Conservation (phyloP, 2,113 vertebrate genomes). For the Saiga tatarica region DNA sequence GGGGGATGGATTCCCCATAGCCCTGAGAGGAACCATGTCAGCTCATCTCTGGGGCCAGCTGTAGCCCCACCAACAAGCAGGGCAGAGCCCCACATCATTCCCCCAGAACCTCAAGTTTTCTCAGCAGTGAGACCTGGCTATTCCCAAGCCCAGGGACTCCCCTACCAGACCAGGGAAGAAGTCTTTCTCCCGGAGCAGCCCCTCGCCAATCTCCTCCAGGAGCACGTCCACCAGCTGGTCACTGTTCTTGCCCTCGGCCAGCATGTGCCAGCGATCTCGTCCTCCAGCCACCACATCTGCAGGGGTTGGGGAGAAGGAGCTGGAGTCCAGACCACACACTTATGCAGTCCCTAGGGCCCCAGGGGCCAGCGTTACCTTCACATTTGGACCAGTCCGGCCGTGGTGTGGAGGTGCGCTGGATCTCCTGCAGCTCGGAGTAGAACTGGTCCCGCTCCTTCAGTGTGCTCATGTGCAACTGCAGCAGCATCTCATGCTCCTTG, state of each 20-base stretch:
- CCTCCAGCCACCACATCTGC: constrained; percentile 79
- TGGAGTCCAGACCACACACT: not conserved
- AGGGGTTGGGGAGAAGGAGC: not conserved
- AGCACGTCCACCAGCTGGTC: constrained; percentile 81
- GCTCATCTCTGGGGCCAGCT: not conserved
- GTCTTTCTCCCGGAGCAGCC: constrained; percentile 66
- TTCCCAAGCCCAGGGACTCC: not conserved
- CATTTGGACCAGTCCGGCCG: constrained; percentile 80
- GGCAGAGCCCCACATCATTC: not conserved
- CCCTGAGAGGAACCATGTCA: constrained; percentile 65
- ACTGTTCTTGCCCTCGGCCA: constrained; percentile 81
- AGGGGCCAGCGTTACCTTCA: constrained; percentile 67
- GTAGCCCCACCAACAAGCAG: not conserved
- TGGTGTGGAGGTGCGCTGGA: constrained; percentile 71
- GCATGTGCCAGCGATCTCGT: constrained; percentile 67
- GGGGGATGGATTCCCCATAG: constrained; percentile 70
- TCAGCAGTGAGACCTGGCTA: not conserved
- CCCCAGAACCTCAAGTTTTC: not conserved
- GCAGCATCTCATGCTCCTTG: constrained; percentile 82
- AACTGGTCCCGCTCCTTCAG: constrained; percentile 72
- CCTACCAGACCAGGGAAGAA: constrained; percentile 80
- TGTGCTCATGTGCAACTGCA: constrained; percentile 82
- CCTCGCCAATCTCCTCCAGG: constrained; percentile 80
- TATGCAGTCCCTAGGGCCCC: not conserved
- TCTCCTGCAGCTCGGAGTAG: constrained; percentile 68